Base-by-base conservation (phyloP, 2,888 invertebrate genomes). In the Arge pagana region DNA sequence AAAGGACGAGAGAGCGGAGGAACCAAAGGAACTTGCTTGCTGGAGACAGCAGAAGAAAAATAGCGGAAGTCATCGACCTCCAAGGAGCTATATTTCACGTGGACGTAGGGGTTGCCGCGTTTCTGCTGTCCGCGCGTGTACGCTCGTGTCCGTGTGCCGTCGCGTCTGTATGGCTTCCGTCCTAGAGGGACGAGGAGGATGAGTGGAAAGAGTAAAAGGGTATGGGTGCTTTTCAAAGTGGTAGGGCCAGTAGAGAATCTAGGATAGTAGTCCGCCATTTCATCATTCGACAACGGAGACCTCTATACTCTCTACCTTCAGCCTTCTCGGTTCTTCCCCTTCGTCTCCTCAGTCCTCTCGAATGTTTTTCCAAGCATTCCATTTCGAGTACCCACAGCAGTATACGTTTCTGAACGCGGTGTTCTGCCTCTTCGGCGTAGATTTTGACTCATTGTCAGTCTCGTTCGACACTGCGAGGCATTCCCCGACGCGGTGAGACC, bases 21-120 rank as follows among this genome's bases (percentile, higher is more conserved):
- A 40, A 48, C 54, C 43, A 40, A 71, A 70, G 70, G 66, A 74
- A 72, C 73, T 74, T 71, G 75, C 72, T 74, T 80, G 80, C 76
- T 77, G 76, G 79, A 80, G 81, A 81, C 80, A 81, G 80, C 76
- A 77, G 77, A 81, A 81, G 81, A 81, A 80, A 81, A 82, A 82
- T 81, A 79, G 80, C 80, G 78, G 78, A 78, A 81, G 80, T 80
- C 81, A 80, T 81, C 81, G 82, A 81, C 81, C 82, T 81, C 81
- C 79, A 76, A 79, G 80, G 79, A 75, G 80, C 81, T 77, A 81
- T 82, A 81, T 80, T 81, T 77, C 76, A 77, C 70, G 62, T 65
- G 66, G 64, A 53, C 65, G 31, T 65, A 67, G 65, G 61, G 63
- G 66, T 53, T 57, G 42, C 57, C 33, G 57, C 56, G 57, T 60